Evolutionary conservation across 2,888 invertebrate species (phyloP).

Genomic region (Caenorhabditis sp.): DNA sequence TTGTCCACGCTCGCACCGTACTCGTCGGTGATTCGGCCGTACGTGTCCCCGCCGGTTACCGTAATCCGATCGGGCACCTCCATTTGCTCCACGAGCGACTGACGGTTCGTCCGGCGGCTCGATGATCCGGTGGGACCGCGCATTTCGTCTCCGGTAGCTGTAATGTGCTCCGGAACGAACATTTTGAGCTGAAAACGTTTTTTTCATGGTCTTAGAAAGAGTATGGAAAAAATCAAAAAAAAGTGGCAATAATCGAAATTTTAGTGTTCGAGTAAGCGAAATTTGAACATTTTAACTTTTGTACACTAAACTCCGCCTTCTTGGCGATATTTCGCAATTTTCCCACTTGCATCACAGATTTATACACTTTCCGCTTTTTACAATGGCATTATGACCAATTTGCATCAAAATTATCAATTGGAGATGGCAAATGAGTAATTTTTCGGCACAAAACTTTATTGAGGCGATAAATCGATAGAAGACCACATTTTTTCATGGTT

Average conservation of each 20-base stretch:
- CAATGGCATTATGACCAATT: no score
- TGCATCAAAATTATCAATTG: no score
- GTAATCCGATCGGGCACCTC: conserved; percentile 56
- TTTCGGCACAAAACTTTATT: no score
- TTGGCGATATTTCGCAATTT: no score
- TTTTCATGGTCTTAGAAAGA: background rate
- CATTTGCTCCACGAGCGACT: conserved; percentile 57
- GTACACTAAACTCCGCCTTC: no score
- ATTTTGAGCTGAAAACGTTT: conserved; percentile 33
- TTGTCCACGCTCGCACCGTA: conserved; percentile 26
- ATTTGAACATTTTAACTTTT: no score
- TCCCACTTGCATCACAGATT: no score
- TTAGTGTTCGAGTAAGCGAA: no score
- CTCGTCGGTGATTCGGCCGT: conserved; percentile 46
- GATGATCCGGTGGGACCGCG: conserved; percentile 6
- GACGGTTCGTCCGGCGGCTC: conserved; percentile 22
- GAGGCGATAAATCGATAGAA: no score
- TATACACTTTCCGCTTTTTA: no score
- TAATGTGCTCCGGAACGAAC: conserved; percentile 57
- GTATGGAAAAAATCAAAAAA: background rate
- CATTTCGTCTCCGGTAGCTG: conserved; percentile 52
- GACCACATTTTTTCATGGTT: no score
- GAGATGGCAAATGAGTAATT: no score
- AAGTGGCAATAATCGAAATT: background rate
- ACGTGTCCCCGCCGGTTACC: conserved; percentile 46